Evolutionary conservation across 2,797 vertebrate genomes (phyloP).

Genomic region (Cyclura pinguis): DNA sequence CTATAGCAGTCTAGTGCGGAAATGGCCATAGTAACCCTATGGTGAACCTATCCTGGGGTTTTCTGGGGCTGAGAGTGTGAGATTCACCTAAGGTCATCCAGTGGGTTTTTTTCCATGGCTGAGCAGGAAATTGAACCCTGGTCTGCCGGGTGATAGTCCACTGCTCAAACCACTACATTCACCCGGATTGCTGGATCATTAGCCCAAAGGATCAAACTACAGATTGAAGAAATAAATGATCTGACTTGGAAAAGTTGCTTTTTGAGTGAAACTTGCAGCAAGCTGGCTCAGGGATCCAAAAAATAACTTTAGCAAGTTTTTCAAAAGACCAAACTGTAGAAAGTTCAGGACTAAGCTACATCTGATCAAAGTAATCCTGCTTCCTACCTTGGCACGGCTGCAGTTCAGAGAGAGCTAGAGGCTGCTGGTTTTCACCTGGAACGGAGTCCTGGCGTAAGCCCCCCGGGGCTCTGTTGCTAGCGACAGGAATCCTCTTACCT

Average conservation of each 20-base stretch:
- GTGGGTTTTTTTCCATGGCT: no score
- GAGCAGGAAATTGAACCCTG: no score
- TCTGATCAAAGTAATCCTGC: neutral
- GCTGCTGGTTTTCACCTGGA: neutral
- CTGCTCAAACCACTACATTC: neutral
- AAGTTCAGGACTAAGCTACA: neutral
- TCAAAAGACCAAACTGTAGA: neutral
- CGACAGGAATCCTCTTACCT: conserved; percentile 22
- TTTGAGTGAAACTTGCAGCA: no score
- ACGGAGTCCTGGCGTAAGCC: neutral
- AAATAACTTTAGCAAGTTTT: neutral
- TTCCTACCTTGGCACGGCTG: neutral
- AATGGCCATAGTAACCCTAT: no score
- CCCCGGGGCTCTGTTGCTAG: conserved; percentile 33
- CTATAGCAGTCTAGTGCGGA: no score
- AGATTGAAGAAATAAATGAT: neutral
- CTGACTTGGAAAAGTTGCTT: no score
- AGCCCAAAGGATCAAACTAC: neutral
- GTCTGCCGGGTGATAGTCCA: no score
- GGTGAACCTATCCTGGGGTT: no score
- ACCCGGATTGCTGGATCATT: neutral
- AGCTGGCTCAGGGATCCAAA: neutral
- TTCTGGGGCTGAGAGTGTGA: no score
- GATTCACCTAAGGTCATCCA: no score
- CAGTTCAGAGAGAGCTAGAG: neutral